A percentile compares a stretch with the other conserved stretches of the same genome.
phyloP scores from a whole-genome alignment of 2,888 invertebrate species.

The Volucella bombylans region DNA sequence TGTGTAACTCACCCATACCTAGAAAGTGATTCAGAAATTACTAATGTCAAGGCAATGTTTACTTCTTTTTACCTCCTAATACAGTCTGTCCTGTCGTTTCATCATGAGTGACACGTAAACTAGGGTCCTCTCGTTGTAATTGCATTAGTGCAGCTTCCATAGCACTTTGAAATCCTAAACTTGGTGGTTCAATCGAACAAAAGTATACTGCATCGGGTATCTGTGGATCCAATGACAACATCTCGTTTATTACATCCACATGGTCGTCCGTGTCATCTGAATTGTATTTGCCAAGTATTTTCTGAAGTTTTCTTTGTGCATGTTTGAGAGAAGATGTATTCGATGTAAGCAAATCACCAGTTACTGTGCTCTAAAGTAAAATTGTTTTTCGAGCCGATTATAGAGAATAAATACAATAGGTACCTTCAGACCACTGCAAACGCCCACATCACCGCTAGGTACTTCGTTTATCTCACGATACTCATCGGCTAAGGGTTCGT shows the following conservation, averaged over 20 bases:
- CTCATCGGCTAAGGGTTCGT: conserved; percentile 93
- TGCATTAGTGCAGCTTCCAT: conserved; percentile 92
- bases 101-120: conserved; percentile 89
- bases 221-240: conserved; percentile 84
- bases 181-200: conserved; percentile 96
- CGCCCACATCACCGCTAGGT: conserved; percentile 92
- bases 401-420: conserved; percentile 65
- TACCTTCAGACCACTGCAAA: conserved; percentile 93
- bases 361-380: conserved; percentile 84
- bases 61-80: conserved; percentile 85
- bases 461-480: conserved; percentile 88
- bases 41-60: not conserved
- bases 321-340: conserved; percentile 84
- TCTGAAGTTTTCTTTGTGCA: conserved; percentile 84
- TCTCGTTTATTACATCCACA: conserved; percentile 75
- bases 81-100: conserved; percentile 93
- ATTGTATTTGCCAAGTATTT: conserved; percentile 75
- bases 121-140: conserved; percentile 95
- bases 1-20: conserved; percentile 98
- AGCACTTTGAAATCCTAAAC: conserved; percentile 87
- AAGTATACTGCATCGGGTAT: conserved; percentile 98
- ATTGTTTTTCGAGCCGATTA: not conserved
- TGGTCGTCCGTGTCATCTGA: conserved; percentile 78
- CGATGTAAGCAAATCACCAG: conserved; percentile 89
- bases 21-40: not conserved